Evolutionary conservation across 2,113 vertebrate genomes (phyloP).

Genomic region (Tor tambroides): DNA sequence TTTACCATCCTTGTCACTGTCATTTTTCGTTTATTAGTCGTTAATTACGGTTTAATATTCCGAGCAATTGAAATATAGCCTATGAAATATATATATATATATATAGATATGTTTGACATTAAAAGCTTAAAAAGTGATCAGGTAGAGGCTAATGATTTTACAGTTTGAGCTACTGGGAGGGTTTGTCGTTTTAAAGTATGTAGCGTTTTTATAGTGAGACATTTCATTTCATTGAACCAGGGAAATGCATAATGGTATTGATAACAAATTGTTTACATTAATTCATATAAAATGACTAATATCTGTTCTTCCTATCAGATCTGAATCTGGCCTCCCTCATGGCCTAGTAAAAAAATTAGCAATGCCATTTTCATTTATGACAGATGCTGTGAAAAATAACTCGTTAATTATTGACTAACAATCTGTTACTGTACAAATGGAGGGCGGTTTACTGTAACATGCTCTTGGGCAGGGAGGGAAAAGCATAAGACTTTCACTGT

Average conservation of each 20-base stretch:
- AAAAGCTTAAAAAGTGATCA: background rate
- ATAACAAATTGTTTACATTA: background rate
- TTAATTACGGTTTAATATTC: background rate
- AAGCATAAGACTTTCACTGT: background rate
- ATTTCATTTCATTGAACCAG: background rate
- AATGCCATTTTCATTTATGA: background rate
- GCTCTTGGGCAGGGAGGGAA: background rate
- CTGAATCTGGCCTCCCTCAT: background rate
- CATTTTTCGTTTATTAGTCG: background rate
- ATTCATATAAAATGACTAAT: background rate
- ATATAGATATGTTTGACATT: background rate
- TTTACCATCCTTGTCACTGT: background rate
- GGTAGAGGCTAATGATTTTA: background rate
- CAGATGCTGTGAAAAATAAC: background rate
- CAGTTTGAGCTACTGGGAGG: background rate
- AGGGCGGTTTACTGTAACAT: constrained; percentile 9
- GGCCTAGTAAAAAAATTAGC: background rate
- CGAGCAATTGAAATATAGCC: background rate
- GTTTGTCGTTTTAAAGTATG: background rate
- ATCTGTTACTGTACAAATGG: constrained; percentile 58
- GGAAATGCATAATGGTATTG: background rate
- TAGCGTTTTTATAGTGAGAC: background rate
- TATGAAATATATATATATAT: background rate
- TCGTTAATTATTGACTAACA: constrained; percentile 75
- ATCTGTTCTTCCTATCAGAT: background rate